Percentiles rank a stretch among this genome's conserved stretches.
These are phyloP conservation scores for Hyles lineata DNA, from an alignment of 2,888 invertebrate genomes.

Conservation along the genomic window DNA sequence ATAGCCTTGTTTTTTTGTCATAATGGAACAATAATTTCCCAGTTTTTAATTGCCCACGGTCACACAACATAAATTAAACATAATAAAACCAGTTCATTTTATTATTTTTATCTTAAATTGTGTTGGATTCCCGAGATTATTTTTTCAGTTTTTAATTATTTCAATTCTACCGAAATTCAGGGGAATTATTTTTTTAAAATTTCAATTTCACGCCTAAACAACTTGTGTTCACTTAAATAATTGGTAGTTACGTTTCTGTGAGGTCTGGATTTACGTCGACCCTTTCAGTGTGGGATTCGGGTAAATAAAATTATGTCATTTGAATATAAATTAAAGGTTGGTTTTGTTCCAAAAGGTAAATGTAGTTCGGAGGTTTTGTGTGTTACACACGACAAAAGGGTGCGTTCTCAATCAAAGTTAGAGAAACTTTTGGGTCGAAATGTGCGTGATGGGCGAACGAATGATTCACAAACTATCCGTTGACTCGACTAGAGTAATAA, in stretches of 20 bases:
- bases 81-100: not conserved
- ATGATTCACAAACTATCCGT: constrained; percentile 41
- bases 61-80: not conserved
- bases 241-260: constrained; percentile 36
- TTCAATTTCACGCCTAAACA: constrained; percentile 32
- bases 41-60: not conserved
- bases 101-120: not conserved
- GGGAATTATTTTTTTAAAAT: constrained; percentile 31
- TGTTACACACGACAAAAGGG: constrained; percentile 39
- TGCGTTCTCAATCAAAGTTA: constrained; percentile 51
- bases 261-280: constrained; percentile 35
- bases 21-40: not conserved
- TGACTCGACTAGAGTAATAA: constrained; percentile 18
- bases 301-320: constrained; percentile 50
- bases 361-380: constrained; percentile 40
- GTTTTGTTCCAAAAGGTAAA: constrained; percentile 40
- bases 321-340: constrained; percentile 48
- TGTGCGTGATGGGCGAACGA: constrained; percentile 38
- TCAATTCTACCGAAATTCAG: not conserved
- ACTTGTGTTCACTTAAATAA: constrained; percentile 36
- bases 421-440: constrained; percentile 56
- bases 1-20: not conserved
- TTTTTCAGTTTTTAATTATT: not conserved
- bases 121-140: not conserved
- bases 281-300: constrained; percentile 36